Evolutionary conservation across 2,113 vertebrate genomes (phyloP), one percentile per base, ranked within the genome.

Genomic region (Alligator mississippiensis): DNA sequence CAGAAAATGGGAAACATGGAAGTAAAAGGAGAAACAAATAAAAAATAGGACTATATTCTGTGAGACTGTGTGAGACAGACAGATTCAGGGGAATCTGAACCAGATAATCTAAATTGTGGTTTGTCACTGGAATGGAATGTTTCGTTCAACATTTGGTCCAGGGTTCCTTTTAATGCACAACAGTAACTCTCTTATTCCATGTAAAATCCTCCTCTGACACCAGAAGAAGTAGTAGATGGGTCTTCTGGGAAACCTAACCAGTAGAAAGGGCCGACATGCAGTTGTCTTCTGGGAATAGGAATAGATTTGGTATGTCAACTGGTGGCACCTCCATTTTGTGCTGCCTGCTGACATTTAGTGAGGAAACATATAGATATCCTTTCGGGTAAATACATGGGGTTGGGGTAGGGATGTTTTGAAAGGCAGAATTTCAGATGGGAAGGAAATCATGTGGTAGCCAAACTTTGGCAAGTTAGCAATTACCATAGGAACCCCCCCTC

Each of bases 371-470:
- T 34, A 63, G 15, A 77, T 68, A 83, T 61, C 18, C 4, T 72
- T 91, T 93, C 88, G 55, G 55, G n/a, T 80, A 90, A 87, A 38
- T 75, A 17, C 4, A 27, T 89, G 91, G 79, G 82, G 94, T 94
- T 94, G 93, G 77, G 58, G 75, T 47, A 80, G 25, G 77, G 90
- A 90, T 66, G 81, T 92, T 95, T 91, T 97, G 88, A 93, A 90
- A 77, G 84, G 82, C 93, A 93, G 66, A 47, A 88, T 94, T 97
- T 97, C 87, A 92, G 89, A 87, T 81, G 62, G 64, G 96, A 93
- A 88, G 85, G 96, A 87, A 60, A 2, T 57, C 93, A 88, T 75
- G 61, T 80, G 88, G 85, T 90, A 96, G 93, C 92, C 13, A 1
- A 89, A 94, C 93, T 91, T 92, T 93, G 89, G 59, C 47, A n/a